phyloP scores from a whole-genome alignment of 1,140 invertebrate species.

The Achroia grisella region DNA sequence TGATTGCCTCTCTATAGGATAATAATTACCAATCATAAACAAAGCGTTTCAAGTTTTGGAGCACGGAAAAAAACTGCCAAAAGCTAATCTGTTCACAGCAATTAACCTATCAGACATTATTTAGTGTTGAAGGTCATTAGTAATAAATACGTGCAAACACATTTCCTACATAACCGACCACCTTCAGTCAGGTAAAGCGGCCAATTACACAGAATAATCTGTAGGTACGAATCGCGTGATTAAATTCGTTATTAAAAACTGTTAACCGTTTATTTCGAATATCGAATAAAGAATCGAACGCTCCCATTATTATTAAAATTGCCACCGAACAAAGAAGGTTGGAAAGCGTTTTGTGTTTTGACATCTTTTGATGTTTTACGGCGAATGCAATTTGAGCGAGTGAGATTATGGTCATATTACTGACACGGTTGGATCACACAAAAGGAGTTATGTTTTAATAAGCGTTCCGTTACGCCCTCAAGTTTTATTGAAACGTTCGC shows the following conservation, averaged over 20 bases:
- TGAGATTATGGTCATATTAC: slow-evolving; percentile 12
- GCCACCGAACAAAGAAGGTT: slow-evolving; percentile 31
- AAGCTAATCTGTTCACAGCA: slow-evolving; percentile 60
- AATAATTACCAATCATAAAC: slow-evolving; percentile 69
- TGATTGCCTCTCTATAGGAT: slow-evolving; percentile 53
- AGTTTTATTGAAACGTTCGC: background rate
- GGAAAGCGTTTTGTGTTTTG: slow-evolving; percentile 41
- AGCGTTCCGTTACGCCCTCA: slow-evolving; percentile 17
- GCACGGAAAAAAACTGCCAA: slow-evolving; percentile 55
- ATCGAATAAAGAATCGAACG: slow-evolving; percentile 18
- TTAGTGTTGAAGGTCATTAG: slow-evolving; percentile 34
- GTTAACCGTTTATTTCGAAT: slow-evolving; percentile 22
- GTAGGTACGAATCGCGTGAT: slow-evolving; percentile 20
- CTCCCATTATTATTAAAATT: slow-evolving; percentile 27
- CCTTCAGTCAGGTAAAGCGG: background rate
- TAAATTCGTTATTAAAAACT: slow-evolving; percentile 16
- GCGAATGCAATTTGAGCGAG: slow-evolving; percentile 33
- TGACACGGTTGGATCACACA: slow-evolving; percentile 12
- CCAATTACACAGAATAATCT: background rate
- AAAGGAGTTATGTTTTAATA: slow-evolving; percentile 22
- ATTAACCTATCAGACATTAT: slow-evolving; percentile 65
- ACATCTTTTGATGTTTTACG: slow-evolving; percentile 44
- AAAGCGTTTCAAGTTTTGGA: slow-evolving; percentile 38
- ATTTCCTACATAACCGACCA: slow-evolving; percentile 14
- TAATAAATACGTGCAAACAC: slow-evolving; percentile 25